Percentiles rank a stretch among this genome's conserved stretches.
phyloP scores from a whole-genome alignment of 1,140 invertebrate species.

The Micrasema minimum region DNA sequence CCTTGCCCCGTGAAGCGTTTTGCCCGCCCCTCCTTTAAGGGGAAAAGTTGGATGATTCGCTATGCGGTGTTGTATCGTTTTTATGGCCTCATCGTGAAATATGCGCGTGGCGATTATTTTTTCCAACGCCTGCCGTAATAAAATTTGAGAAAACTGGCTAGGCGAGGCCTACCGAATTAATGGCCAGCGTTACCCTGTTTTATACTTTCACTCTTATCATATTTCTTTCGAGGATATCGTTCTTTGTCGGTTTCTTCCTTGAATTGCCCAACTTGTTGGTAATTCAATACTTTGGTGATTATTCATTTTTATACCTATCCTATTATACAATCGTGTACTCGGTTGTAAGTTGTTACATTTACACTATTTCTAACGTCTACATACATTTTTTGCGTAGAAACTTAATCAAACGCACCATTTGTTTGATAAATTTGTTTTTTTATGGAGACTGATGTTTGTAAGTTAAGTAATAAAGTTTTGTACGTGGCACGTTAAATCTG shows the following conservation, averaged over 20 bases:
- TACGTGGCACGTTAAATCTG: no score
- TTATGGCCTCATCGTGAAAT: conserved; percentile 48
- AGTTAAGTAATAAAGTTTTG: no score
- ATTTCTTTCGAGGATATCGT: conserved; percentile 31
- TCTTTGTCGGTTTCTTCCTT: conserved; percentile 27
- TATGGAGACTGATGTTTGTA: no score
- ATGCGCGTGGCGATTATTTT: conserved; percentile 52
- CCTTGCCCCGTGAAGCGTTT: conserved; percentile 5
- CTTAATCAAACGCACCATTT: no score
- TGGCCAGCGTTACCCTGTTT: conserved; percentile 29
- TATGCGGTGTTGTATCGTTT: conserved; percentile 49
- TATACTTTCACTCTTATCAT: conserved; percentile 40
- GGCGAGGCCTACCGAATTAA: conserved; percentile 41
- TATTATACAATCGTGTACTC: no score
- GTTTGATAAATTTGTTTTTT: no score
- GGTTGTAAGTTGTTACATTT: no score
- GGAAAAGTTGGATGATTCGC: conserved; percentile 35
- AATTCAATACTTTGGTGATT: conserved; percentile 29
- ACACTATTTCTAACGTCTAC: no score
- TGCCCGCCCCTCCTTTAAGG: conserved; percentile 27
- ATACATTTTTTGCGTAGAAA: no score
- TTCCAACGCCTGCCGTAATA: conserved; percentile 46
- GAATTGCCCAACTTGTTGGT: conserved; percentile 26
- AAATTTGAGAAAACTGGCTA: conserved; percentile 49
- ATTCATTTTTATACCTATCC: conserved; percentile 10